Conservation (phyloP, 1,140 invertebrate species). For the Saccostrea glomerata region DNA sequence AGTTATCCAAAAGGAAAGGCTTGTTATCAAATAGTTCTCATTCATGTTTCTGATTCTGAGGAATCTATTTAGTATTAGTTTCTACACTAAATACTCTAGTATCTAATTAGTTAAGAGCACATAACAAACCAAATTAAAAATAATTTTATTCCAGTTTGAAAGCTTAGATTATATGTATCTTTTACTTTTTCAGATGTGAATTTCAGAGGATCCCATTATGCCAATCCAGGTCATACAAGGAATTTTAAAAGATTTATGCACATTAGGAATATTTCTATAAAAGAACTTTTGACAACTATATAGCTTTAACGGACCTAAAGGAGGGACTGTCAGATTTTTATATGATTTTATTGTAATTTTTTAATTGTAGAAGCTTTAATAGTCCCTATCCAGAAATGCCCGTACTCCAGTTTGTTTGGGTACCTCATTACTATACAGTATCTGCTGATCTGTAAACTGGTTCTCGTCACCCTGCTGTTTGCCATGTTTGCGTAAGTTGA, state of each 20-base stretch:
- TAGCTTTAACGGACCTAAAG: too few species aligned
- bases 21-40: too few species aligned
- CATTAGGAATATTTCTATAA: too few species aligned
- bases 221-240: not conserved
- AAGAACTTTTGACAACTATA: too few species aligned
- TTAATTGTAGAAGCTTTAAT: constrained; percentile 49
- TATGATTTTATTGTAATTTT: not conserved
- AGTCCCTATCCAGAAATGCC: constrained; percentile 68
- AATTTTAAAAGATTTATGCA: not conserved
- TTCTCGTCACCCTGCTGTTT: constrained; percentile 79
- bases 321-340: too few species aligned
- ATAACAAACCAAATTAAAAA: too few species aligned
- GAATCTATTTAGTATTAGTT: too few species aligned
- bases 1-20: too few species aligned
- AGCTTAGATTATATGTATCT: not conserved
- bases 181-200: constrained; percentile 36
- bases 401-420: constrained; percentile 75
- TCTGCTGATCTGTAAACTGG: constrained; percentile 79
- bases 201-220: constrained; percentile 16
- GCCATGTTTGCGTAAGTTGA: constrained; percentile 79
- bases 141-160: too few species aligned
- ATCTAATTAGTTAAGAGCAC: too few species aligned
- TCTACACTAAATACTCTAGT: too few species aligned
- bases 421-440: constrained; percentile 79
- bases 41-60: too few species aligned